Evolutionary conservation across 1,140 invertebrate species (phyloP), one percentile per base, ranked within the genome.

Genomic region (Brachionus sp.): DNA sequence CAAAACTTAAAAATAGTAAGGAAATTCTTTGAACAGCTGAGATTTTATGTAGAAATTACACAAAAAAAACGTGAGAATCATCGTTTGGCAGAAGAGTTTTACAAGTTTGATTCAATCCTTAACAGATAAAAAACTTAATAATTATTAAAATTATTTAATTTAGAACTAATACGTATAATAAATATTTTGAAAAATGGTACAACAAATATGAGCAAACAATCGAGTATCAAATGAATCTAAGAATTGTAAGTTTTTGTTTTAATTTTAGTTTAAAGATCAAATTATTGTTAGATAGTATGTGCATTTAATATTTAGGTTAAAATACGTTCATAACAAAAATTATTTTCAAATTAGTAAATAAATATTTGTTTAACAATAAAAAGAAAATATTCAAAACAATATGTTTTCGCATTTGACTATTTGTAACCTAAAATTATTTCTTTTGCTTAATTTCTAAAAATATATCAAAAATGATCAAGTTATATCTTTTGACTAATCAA

Each of bases 221-320:
- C 13, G 77, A 80, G 6, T 57, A 35, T 29, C 77, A 80, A 80
- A 80, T 80, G 77, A 80, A 80, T 66, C 7, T 23, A 62, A 13
- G 77, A 62, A 80, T 80, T 5, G 77, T 80, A 62, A 57, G 53
- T 80, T 70, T 70, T 66, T 64, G 13, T 66, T 33, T 35, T 66
- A n/a, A 66, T 33, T 66, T 33, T 33, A 66, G 64, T 66, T 66
- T 66, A 37, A 10, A 57, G 50, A 57, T 25, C 16, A 57, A 57
- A 57, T 57, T 57, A 57, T 57, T 57, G 3, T 57, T 23, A 57
- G 50, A 57, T 57, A 57, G 9, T 57, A 57, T 25, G 50, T 19
- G 9, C 19, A 57, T 57, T 57, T 57, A 57, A 3, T 57, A 57
- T 57, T 23, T 57, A 57, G 50, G 50, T 57, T 57, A 57, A 6